A percentile compares a stretch with the other conserved stretches of the same genome.
Conservation (phyloP, 1,140 invertebrate genomes). For the Drosophila santomea region DNA sequence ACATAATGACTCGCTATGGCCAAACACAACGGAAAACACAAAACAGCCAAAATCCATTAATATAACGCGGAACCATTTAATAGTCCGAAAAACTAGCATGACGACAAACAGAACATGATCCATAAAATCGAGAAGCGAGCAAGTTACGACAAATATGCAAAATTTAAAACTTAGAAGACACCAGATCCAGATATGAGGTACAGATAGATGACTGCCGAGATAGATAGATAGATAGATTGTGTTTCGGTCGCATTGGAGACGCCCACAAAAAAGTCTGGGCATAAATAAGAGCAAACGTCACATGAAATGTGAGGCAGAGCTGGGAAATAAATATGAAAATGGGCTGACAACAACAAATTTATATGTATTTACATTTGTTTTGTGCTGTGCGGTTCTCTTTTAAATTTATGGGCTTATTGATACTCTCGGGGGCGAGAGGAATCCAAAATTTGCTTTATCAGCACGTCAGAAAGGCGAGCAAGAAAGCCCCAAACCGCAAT, state of each 20-base stretch:
- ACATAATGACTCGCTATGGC: constrained; percentile 5
- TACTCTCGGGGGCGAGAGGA: constrained; percentile 25
- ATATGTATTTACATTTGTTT: constrained; percentile 47
- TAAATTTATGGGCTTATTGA: constrained; percentile 63
- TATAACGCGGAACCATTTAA: constrained; percentile 45
- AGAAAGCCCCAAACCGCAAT: constrained; percentile 39
- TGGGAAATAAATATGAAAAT: constrained; percentile 50
- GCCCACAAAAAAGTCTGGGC: constrained; percentile 47
- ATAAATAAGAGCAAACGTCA: constrained; percentile 45
- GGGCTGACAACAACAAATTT: constrained; percentile 62
- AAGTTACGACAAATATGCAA: constrained; percentile 60
- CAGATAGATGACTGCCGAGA: background rate
- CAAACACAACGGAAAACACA: constrained; percentile 6
- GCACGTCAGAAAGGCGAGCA: constrained; percentile 28
- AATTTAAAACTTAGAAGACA: constrained; percentile 35
- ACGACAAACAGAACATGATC: constrained; percentile 40
- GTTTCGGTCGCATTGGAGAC: constrained; percentile 34
- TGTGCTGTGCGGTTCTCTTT: constrained; percentile 31
- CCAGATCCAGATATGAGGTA: constrained; percentile 3
- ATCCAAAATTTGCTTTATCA: constrained; percentile 55
- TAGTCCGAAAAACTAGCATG: constrained; percentile 28
- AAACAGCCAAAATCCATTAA: constrained; percentile 52
- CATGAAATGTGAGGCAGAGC: constrained; percentile 5
- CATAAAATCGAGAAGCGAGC: constrained; percentile 21
- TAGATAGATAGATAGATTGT: constrained; percentile 34